phyloP scores from a whole-genome alignment of 2,797 vertebrate species.

The Acanthiza pusilla region DNA sequence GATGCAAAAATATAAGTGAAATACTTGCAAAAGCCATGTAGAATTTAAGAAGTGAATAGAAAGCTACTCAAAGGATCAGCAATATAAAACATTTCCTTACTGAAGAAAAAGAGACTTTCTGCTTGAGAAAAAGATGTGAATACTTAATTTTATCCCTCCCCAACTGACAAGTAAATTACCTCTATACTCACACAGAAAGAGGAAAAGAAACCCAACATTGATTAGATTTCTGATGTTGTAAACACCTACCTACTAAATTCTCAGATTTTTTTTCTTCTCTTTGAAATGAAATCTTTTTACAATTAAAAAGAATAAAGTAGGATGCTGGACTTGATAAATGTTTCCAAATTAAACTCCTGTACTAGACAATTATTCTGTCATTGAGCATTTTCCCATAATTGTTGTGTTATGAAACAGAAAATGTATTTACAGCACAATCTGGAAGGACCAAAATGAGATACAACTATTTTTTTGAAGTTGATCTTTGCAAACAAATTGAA shows the following conservation, averaged over 20 bases:
- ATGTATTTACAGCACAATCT: conserved; percentile 33
- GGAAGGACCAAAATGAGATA: conserved; percentile 39
- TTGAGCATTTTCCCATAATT: conserved; percentile 5
- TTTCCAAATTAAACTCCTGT: conserved; percentile 42
- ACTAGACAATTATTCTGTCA: neutral
- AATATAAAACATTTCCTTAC: neutral
- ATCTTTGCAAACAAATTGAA: conserved; percentile 39
- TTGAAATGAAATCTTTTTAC: conserved; percentile 12
- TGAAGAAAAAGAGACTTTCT: neutral
- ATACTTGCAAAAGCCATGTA: conserved; percentile 9
- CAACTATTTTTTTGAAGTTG: conserved; percentile 38
- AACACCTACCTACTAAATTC: neutral
- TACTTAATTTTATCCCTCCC: neutral
- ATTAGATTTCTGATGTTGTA: neutral
- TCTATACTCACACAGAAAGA: neutral
- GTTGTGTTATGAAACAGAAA: conserved; percentile 45
- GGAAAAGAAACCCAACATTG: neutral
- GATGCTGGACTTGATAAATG: neutral
- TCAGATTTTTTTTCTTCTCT: neutral
- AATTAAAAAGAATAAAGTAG: neutral
- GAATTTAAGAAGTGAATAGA: conserved; percentile 37
- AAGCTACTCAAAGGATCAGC: neutral
- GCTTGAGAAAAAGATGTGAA: neutral
- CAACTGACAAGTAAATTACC: neutral
- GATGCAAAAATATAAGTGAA: conserved; percentile 21